phyloP scores from a whole-genome alignment of 1,140 invertebrate species.

The Drosophila repleta region DNA sequence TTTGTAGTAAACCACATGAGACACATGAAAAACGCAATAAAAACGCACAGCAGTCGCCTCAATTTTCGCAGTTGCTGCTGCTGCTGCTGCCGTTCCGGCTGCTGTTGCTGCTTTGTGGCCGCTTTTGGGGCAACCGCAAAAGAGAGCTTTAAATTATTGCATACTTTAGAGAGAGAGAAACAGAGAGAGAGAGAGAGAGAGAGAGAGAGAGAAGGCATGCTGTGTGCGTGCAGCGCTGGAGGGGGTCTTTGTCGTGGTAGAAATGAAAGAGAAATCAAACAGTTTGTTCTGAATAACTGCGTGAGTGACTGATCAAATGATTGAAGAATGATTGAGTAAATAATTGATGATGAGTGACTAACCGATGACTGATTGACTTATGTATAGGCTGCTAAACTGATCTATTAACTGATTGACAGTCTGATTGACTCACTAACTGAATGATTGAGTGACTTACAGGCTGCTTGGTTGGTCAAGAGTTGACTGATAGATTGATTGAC shows the following conservation, averaged over 20 bases:
- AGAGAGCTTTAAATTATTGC: conserved; percentile 74
- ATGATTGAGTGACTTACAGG: not conserved
- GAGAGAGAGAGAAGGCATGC: too few relatives aligned
- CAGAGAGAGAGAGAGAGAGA: too few relatives aligned
- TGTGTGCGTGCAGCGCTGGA: conserved; percentile 17
- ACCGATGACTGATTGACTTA: too few relatives aligned
- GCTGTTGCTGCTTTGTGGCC: conserved; percentile 20
- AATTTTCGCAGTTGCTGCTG: conserved; percentile 15
- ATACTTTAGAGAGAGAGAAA: conserved; percentile 60
- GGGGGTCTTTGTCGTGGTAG: not conserved
- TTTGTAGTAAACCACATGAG: conserved; percentile 82
- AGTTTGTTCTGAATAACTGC: not conserved
- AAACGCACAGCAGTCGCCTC: conserved; percentile 58
- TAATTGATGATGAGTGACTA: too few relatives aligned
- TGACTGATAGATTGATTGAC: too few relatives aligned
- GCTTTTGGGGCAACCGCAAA: conserved; percentile 60
- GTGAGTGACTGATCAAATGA: not conserved
- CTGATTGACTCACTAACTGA: not conserved
- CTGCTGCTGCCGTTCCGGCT: not conserved
- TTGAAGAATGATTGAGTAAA: not conserved
- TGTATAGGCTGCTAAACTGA: too few relatives aligned
- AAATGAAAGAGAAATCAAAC: not conserved
- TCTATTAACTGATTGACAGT: not conserved
- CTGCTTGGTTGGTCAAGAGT: too few relatives aligned
- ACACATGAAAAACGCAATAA: conserved; percentile 75